phyloP scores from a whole-genome alignment of 2,113 vertebrate species.

The Prionailurus bengalensis region DNA sequence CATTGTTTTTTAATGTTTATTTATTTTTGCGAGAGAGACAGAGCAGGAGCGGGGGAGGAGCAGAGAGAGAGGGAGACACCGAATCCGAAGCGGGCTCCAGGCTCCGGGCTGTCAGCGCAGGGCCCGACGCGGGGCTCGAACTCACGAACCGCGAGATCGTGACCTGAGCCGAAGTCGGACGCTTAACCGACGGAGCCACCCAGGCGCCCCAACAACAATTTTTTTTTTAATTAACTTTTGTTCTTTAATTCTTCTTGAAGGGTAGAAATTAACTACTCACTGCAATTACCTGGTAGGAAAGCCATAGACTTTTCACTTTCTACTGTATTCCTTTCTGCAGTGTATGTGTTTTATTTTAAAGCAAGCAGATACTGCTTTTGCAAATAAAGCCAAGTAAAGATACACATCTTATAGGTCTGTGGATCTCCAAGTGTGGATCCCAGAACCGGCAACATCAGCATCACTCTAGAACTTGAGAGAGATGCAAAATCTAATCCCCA shows the following conservation, averaged over 20 bases:
- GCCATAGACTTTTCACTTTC: not conserved
- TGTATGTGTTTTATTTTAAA: not conserved
- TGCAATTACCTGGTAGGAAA: not conserved
- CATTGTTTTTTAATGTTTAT: not conserved
- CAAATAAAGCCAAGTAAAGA: not conserved
- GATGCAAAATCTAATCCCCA: not conserved
- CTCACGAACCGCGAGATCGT: too few species aligned
- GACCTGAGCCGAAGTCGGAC: too few species aligned
- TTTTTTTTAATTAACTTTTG: not conserved
- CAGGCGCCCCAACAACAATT: not conserved
- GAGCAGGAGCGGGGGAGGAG: too few species aligned
- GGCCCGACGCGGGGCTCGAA: too few species aligned
- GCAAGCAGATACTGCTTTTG: not conserved
- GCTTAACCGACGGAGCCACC: too few species aligned
- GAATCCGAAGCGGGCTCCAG: too few species aligned
- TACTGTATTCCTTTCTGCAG: not conserved
- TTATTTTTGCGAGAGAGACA: too few species aligned
- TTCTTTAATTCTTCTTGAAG: not conserved
- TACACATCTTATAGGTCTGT: not conserved
- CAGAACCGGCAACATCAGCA: not conserved
- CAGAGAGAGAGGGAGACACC: too few species aligned
- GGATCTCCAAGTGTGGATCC: not conserved
- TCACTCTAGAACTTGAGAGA: not conserved
- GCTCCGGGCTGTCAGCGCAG: too few species aligned
- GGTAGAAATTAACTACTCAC: not conserved